These are phyloP conservation scores for Notiomystis cincta DNA, from an alignment of 2,113 vertebrate species.

Conservation along the genomic window DNA sequence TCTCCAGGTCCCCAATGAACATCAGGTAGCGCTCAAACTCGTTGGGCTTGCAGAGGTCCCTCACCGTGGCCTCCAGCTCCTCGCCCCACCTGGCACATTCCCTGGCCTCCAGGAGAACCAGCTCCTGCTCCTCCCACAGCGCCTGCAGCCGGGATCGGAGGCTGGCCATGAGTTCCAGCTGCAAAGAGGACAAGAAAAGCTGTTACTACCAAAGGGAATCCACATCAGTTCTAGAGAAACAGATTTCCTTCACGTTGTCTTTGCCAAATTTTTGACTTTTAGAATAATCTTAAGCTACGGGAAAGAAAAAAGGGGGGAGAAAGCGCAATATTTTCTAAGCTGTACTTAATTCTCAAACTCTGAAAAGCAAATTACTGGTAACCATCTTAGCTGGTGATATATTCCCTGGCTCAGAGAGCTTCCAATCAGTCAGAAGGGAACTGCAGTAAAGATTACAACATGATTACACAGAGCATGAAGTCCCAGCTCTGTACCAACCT, in stretches of 20 bases:
- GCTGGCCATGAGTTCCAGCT: conserved; percentile 74
- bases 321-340: background rate
- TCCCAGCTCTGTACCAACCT: background rate
- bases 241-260: rapidly evolving
- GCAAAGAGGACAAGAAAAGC: background rate
- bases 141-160: conserved; percentile 70
- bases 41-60: conserved; percentile 72
- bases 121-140: conserved; percentile 64
- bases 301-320: background rate
- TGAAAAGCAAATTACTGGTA: background rate
- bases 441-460: background rate
- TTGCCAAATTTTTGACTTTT: background rate
- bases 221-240: rapidly evolving
- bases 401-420: background rate
- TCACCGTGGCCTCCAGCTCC: conserved; percentile 70
- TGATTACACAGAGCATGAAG: background rate
- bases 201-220: background rate
- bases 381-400: background rate
- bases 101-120: conserved; percentile 61
- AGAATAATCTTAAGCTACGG: background rate
- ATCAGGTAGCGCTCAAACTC: conserved; percentile 84
- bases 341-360: background rate
- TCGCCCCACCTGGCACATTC: conserved; percentile 49
- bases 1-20: conserved; percentile 90
- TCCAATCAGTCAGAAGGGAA: background rate